Base-by-base conservation (phyloP, 2,888 invertebrate genomes). In the Calliscelio sp. region DNA sequence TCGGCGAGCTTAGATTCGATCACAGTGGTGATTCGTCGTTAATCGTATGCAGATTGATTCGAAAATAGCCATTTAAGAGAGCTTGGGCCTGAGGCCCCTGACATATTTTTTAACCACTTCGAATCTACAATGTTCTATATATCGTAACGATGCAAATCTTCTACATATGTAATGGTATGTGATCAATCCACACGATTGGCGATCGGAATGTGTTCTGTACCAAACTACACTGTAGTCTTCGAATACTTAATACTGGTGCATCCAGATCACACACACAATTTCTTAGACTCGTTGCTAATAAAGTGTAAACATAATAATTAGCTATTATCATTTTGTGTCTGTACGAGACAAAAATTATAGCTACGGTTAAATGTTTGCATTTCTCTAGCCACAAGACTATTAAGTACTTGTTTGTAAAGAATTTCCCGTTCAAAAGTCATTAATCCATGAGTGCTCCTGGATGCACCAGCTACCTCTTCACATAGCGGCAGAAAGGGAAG, bases 71-170 rank as follows among this genome's bases (percentile, higher is more conserved):
- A 87, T 90, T 86, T 87, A 90, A 92, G 90, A 91, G 91, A 92
- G 92, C 90, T 91, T 89, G 91, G 89, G 89, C 89, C 88, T 74
- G 84, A 85, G 91, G 90, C 90, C 90, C 89, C 85, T 88, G 87
- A 91, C 89, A 91, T 92, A 92, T 91, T 92, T 92, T 92, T 92
- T 91, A 90, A 92, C 90, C 89, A 88, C 89, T 91, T 90, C 88
- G 84, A 89, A 87, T 87, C 88, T 88, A 86, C 86, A 89, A 88
- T 90, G 89, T 89, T 90, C 89, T 90, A 88, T 87, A 87, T 89
- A 87, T 84, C 85, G 85, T 88, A 87, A 88, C 85, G 84, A 86
- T 89, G 87, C 87, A 59, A 53, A 68, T 84, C 85, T 85, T 89
- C 82, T 86, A 85, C 85, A 82, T 85, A 84, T 79, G 74, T 85